Conservation (phyloP, 2,113 vertebrate genomes). For the Archocentrus centrarchus region DNA sequence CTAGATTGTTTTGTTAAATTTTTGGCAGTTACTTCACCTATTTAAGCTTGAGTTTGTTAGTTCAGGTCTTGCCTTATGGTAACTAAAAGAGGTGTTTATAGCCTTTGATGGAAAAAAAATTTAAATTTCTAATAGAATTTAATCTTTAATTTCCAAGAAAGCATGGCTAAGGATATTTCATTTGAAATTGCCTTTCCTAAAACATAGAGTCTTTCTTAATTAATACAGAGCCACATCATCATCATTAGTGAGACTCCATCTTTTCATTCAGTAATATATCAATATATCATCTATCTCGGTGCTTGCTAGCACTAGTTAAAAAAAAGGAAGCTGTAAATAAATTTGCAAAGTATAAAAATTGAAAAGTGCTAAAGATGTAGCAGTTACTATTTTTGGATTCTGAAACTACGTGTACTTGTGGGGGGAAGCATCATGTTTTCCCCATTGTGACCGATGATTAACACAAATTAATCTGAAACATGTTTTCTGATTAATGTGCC, state of each 20-base stretch:
- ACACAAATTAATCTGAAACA: background rate
- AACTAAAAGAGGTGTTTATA: background rate
- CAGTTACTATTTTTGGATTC: background rate
- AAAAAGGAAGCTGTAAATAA: background rate
- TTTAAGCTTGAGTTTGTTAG: background rate
- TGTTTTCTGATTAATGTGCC: background rate
- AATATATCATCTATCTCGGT: background rate
- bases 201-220: background rate
- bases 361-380: background rate
- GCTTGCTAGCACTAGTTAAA: background rate
- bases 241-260: background rate
- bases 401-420: background rate
- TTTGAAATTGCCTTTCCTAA: background rate
- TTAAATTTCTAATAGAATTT: background rate
- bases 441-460: background rate
- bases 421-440: background rate
- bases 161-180: background rate
- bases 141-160: background rate
- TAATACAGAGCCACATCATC: too few species aligned
- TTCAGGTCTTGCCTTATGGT: background rate
- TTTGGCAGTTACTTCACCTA: background rate
- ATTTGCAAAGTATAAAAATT: background rate
- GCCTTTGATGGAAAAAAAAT: background rate
- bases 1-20: too few species aligned
- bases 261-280: background rate